Conservation (phyloP, 2,888 invertebrate genomes). For the Lepeophtheirus nordmannii region DNA sequence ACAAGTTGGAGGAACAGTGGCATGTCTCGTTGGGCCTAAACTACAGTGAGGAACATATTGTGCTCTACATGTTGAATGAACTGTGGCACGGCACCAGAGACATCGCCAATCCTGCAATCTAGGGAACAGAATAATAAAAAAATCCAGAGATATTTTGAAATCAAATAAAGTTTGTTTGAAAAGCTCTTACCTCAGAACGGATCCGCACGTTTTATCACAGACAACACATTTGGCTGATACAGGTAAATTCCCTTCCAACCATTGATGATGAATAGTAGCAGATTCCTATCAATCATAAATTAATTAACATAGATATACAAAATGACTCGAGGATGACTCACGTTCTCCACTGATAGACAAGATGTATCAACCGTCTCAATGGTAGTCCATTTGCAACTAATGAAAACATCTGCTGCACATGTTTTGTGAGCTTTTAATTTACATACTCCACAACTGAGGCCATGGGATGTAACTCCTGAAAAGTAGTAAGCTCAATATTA, state of each 20-base stretch:
- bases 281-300: slow-evolving; percentile 46
- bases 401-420: slow-evolving; percentile 78
- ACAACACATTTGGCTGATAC: slow-evolving; percentile 80
- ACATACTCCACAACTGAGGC: slow-evolving; percentile 89
- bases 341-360: slow-evolving; percentile 6
- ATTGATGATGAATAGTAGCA: slow-evolving; percentile 82
- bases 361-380: slow-evolving; percentile 73
- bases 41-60: slow-evolving; percentile 61
- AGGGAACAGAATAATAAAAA: background rate
- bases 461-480: slow-evolving; percentile 79
- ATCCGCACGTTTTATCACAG: slow-evolving; percentile 92
- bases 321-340: too few relatives aligned
- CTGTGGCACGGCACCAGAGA: slow-evolving; percentile 82
- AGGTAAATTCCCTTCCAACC: slow-evolving; percentile 92
- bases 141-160: too few relatives aligned
- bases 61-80: slow-evolving; percentile 79
- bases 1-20: slow-evolving; percentile 78
- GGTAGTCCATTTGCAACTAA: slow-evolving; percentile 95
- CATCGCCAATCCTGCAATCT: slow-evolving; percentile 90
- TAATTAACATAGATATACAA: too few relatives aligned
- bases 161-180: too few relatives aligned
- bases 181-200: slow-evolving; percentile 57
- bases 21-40: slow-evolving; percentile 71
- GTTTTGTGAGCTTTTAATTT: slow-evolving; percentile 93
- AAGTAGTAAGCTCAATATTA: background rate